Base-by-base conservation (phyloP, 2,888 invertebrate genomes). In the Amblyjoppa proteus region DNA sequence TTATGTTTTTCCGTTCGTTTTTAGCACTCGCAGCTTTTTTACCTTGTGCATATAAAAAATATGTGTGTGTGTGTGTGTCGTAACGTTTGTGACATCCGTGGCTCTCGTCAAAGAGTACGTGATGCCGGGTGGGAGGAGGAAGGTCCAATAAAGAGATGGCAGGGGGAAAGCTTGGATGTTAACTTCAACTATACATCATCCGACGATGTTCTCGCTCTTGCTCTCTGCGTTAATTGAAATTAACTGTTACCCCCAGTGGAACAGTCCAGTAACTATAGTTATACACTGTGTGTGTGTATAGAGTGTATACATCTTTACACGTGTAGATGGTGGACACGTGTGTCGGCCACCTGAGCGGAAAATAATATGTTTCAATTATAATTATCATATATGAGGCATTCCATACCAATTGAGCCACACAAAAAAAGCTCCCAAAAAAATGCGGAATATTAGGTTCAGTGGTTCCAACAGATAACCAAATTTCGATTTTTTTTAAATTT, bases 191-290 rank as follows among this genome's bases (percentile, higher is more conserved):
- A 77, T 77, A 51, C 51, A 77, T 77, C 68, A 77, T 68, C 53
- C 68, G n/a, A 68, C 28, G 66, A 56, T 77, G 76, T 77, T 25
- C 70, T 68, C 31, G 75, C 51, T 75, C 58, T 76, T 68, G 51
- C 71, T 70, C 76, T 56, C 70, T 56, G 71, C 64, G 82, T 77
- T 82, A 82, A 82, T 82, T 82, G 82, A 82, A 77, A 82, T 82
- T 77, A 77, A 82, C 77, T 82, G 82, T 82, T 71, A 73, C 56
- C 61, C 49, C 49, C 64, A 28, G 64, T 56, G 56, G 56, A 66
- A 77, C 71, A 56, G 45, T 77, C 82, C 41, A 82, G 73, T 56
- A 34, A 56, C 66, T 51, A 69, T 69, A 64, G 69, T 81, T 64
- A 70, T 38, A 20, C n/a, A 51, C 58, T 71, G 66, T 56, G 64